Percentiles rank a stretch among this genome's conserved stretches.
Conservation (phyloP, 2,113 vertebrate genomes). For the Scortum barcoo region DNA sequence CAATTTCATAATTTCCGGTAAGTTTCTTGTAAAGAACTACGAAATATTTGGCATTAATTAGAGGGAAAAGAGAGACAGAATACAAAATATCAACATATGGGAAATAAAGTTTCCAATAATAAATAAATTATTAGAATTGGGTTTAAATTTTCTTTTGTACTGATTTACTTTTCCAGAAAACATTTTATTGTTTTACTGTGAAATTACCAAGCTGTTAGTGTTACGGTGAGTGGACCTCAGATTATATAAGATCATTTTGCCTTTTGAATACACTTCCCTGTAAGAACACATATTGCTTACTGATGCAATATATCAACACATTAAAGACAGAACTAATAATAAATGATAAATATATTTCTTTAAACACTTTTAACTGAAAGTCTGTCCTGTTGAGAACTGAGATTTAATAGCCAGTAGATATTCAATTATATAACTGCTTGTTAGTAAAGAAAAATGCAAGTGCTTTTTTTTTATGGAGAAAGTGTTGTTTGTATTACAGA, state of each 20-base stretch:
- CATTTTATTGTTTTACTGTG: not conserved
- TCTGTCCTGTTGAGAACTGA: not conserved
- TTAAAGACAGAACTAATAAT: not conserved
- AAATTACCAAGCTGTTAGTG: too few species aligned
- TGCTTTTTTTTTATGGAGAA: constrained; percentile 12
- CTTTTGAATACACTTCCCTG: not conserved
- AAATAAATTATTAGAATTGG: not conserved
- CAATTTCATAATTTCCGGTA: too few species aligned
- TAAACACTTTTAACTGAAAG: not conserved
- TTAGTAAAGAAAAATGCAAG: constrained; percentile 9
- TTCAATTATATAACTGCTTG: not conserved
- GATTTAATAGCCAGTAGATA: not conserved
- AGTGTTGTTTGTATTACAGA: constrained; percentile 46
- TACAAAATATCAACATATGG: not conserved
- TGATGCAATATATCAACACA: not conserved
- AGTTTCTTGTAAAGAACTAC: too few species aligned
- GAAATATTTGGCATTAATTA: not conserved
- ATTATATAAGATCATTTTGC: not conserved
- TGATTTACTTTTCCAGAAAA: not conserved
- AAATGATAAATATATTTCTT: not conserved
- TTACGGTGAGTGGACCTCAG: not conserved
- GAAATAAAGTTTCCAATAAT: not conserved
- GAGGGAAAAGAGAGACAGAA: not conserved
- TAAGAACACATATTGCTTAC: not conserved
- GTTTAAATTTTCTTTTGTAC: not conserved